Evolutionary conservation across 2,113 vertebrate species (phyloP), one percentile per base, ranked within the genome.

Genomic region (Phaethornis superciliosus): DNA sequence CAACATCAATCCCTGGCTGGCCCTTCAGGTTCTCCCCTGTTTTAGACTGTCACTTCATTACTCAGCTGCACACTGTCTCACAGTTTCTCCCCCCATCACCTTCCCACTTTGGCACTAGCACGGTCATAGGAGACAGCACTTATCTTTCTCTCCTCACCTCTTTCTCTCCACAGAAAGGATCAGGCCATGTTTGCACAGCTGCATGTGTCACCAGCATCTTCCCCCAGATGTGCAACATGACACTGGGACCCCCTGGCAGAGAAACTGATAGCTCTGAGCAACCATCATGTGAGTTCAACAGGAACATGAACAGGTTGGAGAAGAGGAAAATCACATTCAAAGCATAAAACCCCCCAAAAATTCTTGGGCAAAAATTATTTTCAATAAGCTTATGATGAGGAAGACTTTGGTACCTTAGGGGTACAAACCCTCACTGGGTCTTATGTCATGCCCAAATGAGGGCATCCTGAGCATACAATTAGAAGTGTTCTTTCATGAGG

Each of bases 41-140:
- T 86, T 89, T 64, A 81, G 81, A 75, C 15, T 32, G 7, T 82
- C 78, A 67, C 63, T 79, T 91, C 59, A 85, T 90, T 87, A 92
- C 67, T 79, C 81, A 87, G 90, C 62, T 87, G 51, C 35, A 44
- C 0, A 0, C 67, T 88, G 40, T 33, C 87, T 92, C 79, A 60
- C 59, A 58, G 60, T 7, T 81, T 65, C 44, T 49, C 81, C 51
- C 69, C 74, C 19, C 64, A 13, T n/a, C 70, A 40, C 37, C 35
- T 88, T 81, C 80, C 30, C 80, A n/a, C 69, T 32, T 60, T 40
- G 69, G 76, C 56, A 55, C 44, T 60, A 75, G 16, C 15, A 40
- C 49, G 80, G 72, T 93, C 80, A 81, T 1, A 15, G 86, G 80
- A 90, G 60, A 22, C 58, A 47, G 76, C 27, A 19, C 49, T 56